Evolutionary conservation across 2,113 vertebrate species (phyloP).

Genomic region (Lutjanus erythropterus): DNA sequence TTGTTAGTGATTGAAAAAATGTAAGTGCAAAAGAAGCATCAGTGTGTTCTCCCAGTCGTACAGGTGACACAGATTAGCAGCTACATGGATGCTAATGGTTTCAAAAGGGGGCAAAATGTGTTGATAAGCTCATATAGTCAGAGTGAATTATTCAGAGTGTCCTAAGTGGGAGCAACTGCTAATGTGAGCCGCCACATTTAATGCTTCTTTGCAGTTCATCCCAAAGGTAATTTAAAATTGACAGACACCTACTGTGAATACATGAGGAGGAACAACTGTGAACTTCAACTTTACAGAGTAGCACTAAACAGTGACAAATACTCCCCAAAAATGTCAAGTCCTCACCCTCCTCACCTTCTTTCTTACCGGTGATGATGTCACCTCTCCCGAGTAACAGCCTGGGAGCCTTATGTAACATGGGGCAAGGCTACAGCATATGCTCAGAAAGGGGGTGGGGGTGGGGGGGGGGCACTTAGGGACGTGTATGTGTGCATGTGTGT

Average conservation of each 20-base stretch:
- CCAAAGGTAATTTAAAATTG: slow-evolving; percentile 1
- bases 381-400: slow-evolving; percentile 2
- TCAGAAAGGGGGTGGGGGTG: not conserved
- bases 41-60: not conserved
- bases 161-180: slow-evolving; percentile 9
- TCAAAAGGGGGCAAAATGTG: slow-evolving; percentile 16
- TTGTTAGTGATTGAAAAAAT: too few relatives aligned
- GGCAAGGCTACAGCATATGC: slow-evolving; percentile 23
- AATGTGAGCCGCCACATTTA: not conserved
- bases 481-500: slow-evolving; percentile 12
- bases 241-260: not conserved
- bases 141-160: slow-evolving; percentile 46
- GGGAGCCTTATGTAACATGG: slow-evolving; percentile 27
- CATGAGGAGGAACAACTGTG: not conserved
- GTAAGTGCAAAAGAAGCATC: not conserved
- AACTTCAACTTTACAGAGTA: not conserved
- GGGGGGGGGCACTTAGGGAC: slow-evolving; percentile 20
- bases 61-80: not conserved
- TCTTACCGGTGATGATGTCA: slow-evolving; percentile 28
- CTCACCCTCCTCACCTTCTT: not conserved
- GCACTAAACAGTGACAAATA: not conserved
- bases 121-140: slow-evolving; percentile 26
- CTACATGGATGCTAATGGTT: slow-evolving; percentile 20
- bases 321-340: not conserved
- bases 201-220: slow-evolving; percentile 1